Conservation (phyloP, 2,113 vertebrate genomes). For the Felis catus region F.catus_Fca126_mat1.0 CM031422.1:19135001-19135500, state of each 20-base stretch:
- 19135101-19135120: not conserved
- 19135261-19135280: not conserved
- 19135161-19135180: not conserved
- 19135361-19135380: not conserved
- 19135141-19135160: not conserved
- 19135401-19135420: not conserved
- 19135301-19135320: not conserved
- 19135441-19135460: not conserved
- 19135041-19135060: not conserved
- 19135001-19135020: not conserved
- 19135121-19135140: not conserved
- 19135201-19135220: not conserved
- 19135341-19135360: not conserved
- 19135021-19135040: not conserved
- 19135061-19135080: not conserved
- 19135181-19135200: not conserved
- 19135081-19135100: not conserved
- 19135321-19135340: not conserved
- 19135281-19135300: not conserved
- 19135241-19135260: not conserved
- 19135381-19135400: not conserved
- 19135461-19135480: not conserved
- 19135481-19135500: not conserved
- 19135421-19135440: rapidly evolving
- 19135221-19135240: not conserved